Percentiles rank a stretch among this genome's conserved stretches.
phyloP scores from a whole-genome alignment of 2,888 invertebrate genomes.

The Drosophila nr. fundita region DNA sequence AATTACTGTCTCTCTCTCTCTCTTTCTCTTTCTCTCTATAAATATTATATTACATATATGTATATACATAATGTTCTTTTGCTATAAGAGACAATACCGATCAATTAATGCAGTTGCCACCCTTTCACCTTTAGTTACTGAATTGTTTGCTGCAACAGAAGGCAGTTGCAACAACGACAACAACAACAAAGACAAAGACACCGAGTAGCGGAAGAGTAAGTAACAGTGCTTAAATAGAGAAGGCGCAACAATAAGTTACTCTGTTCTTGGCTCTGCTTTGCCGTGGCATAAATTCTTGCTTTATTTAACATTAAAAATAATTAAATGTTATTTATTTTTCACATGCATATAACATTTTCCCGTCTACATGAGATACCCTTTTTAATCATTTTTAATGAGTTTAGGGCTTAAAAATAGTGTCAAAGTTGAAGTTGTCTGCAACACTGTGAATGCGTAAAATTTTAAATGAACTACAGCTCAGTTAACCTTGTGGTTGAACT shows the following conservation, averaged over 20 bases:
- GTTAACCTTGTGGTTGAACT: slow-evolving; percentile 60
- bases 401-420: background rate
- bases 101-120: slow-evolving; percentile 65
- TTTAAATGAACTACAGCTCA: slow-evolving; percentile 51
- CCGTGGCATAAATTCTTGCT: too few species aligned
- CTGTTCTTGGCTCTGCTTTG: background rate
- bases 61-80: background rate
- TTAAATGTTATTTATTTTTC: background rate
- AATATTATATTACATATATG: background rate
- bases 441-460: slow-evolving; percentile 40
- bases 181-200: slow-evolving; percentile 2
- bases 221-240: background rate
- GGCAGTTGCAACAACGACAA: slow-evolving; percentile 23
- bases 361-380: background rate
- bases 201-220: background rate
- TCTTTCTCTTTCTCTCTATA: background rate
- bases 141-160: slow-evolving; percentile 36
- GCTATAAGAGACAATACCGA: slow-evolving; percentile 51
- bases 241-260: background rate
- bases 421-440: slow-evolving; percentile 17
- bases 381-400: background rate
- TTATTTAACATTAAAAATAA: background rate
- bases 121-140: slow-evolving; percentile 32
- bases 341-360: background rate
- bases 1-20: background rate